Base-by-base conservation (phyloP, 2,888 invertebrate genomes). In the Caenorhabditis doughertyi region DNA sequence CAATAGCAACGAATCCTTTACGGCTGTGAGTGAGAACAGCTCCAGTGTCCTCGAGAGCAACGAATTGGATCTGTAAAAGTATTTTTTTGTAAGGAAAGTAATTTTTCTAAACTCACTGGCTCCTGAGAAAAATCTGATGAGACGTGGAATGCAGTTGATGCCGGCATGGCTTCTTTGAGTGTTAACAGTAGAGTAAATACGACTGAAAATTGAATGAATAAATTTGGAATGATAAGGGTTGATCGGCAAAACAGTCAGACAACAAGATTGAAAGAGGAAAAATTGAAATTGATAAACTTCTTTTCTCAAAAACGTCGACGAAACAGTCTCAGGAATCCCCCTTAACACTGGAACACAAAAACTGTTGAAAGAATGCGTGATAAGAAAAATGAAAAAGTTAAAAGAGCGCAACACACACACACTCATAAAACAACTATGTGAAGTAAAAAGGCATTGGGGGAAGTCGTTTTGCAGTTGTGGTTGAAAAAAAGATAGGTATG, bases 41-140 rank as follows among this genome's bases (percentile, higher is more conserved):
- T 32, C 77, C 77, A 5, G 77, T 77, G 29, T 77, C 77, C 18
- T 77, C 27, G 7, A 77, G 55, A 32, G 77, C 77, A 0, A 77
- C 68, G 21, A 77, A 62, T 35, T 68, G 39, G 9, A 77, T 27
- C 77, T 77, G 62, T 11, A 53, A 35, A 39, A 27, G n/a, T n/a
- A n/a, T 18, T 27, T 23, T 18, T 18, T 1, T 56, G 2, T 8
- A 29, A 16, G 8, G 11, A 8, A 55, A 29, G 9, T 8, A 18
- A 32, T 2, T 56, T 35, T 21, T 35, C 9, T 5, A 21, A 18
- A 44, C 56, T 56, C 25, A 77, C 77, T 32, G 77, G 68, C 3
- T 68, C 55, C 23, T 51, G 29, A 11, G 77, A 53, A 51, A 77
- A 77, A 13, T 77, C 77, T n/a, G 77, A 47, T 42, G 77, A 62